phyloP scores from a whole-genome alignment of 2,113 vertebrate genomes.

The Scatophagus argus region DNA sequence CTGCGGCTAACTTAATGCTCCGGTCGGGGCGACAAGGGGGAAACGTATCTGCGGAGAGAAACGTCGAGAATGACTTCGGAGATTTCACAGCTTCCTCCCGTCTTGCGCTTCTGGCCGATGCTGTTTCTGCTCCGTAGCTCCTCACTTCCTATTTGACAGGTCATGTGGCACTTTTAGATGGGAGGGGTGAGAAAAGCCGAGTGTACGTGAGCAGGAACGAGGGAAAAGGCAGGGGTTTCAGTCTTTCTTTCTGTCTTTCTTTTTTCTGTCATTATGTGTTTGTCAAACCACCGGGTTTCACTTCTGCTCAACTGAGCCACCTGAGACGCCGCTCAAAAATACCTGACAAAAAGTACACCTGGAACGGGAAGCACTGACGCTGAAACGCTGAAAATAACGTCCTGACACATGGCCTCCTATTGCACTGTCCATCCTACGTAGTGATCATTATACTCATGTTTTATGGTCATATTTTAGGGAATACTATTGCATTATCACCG shows the following conservation, averaged over 20 bases:
- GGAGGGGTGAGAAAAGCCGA: constrained; percentile 38
- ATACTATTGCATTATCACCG: neutral
- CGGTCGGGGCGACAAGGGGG: neutral
- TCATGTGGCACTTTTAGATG: constrained; percentile 78
- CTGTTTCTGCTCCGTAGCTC: constrained; percentile 43
- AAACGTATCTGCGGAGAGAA: constrained; percentile 2
- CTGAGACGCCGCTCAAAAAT: neutral
- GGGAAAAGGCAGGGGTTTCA: too few species aligned
- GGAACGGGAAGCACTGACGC: neutral
- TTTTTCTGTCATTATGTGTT: neutral
- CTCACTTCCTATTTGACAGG: constrained; percentile 82
- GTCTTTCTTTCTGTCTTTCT: too few species aligned
- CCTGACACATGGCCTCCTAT: too few species aligned
- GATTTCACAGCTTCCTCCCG: constrained; percentile 25
- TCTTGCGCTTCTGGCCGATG: constrained; percentile 20
- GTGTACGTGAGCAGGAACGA: neutral
- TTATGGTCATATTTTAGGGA: too few species aligned
- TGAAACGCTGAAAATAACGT: neutral
- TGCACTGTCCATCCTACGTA: too few species aligned
- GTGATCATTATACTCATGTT: neutral
- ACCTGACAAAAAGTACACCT: neutral
- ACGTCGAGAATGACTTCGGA: constrained; percentile 29
- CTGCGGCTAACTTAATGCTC: constrained; percentile 42
- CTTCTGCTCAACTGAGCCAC: neutral
- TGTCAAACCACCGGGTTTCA: neutral